phyloP scores from a whole-genome alignment of 2,888 invertebrate species.

The Acronicta alni region DNA sequence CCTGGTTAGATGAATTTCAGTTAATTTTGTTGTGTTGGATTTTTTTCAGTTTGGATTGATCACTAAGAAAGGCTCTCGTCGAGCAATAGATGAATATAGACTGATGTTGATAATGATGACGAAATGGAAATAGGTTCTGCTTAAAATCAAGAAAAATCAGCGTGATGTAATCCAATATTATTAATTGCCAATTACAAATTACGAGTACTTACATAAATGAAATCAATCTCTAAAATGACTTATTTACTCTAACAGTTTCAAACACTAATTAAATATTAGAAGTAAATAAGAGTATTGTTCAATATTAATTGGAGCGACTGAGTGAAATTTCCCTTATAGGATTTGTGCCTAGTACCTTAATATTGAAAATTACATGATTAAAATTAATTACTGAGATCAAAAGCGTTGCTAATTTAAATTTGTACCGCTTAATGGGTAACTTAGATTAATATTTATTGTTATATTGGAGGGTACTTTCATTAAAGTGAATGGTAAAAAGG shows the following conservation, averaged over 20 bases:
- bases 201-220: no score
- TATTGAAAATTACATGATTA: slow-evolving; percentile 38
- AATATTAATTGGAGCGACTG: slow-evolving; percentile 40
- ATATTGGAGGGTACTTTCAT: not conserved
- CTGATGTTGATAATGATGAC: no score
- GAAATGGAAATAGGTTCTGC: no score
- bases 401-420: slow-evolving; percentile 40
- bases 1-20: no score
- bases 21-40: no score
- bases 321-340: slow-evolving; percentile 28
- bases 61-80: no score
- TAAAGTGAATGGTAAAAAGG: no score
- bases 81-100: no score
- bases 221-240: not conserved
- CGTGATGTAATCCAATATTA: no score
- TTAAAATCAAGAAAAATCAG: no score
- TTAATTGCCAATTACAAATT: no score
- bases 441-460: slow-evolving; percentile 1
- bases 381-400: slow-evolving; percentile 49
- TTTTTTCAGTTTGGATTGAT: no score
- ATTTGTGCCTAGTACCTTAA: slow-evolving; percentile 19
- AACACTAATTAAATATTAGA: slow-evolving; percentile 39
- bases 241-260: slow-evolving; percentile 16
- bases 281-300: slow-evolving; percentile 39
- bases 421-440: slow-evolving; percentile 18